Base-by-base conservation (phyloP, 2,797 vertebrate species). In the Nothura maculosa region DNA sequence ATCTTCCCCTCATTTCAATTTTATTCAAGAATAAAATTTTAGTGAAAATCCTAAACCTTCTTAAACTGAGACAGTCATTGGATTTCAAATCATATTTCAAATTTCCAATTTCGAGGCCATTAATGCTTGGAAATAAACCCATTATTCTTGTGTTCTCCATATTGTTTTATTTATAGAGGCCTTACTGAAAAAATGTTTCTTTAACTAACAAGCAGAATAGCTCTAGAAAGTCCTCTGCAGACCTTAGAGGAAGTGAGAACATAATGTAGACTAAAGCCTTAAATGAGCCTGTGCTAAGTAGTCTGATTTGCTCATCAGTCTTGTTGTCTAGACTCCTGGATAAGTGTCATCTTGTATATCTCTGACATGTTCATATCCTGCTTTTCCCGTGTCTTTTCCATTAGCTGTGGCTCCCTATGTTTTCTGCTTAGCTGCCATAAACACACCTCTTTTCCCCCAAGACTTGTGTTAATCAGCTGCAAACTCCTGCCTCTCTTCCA, bases 201-300 rank as follows among this genome's bases (percentile, higher is more conserved):
- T 22, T n/a, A 7, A 19, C 3, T 83, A 24, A 6, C 14, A 28
- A 36, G 30, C 4, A 27, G 36, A 43, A 34, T 14, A 48, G 28
- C 28, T 20, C 28, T 66, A 19, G 50, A 69, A 84, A 62, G 1
- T 1, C 14, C 45, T 34, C 19, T 28, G 19, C 22, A 30, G 61
- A 32, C 64, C 73, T 24, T 47, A 13, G 19, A 77, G 16, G 28
- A 72, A 20, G 40, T 24, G 12, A 77, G 28, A 74, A 8, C 4
- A 45, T 34, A 48, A 25, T 3, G 4, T 2, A 68, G 42, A 20
- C 4, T 20, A 24, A 22, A 36, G 30, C 14, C 16, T 5, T 28
- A 4, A 9, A 10, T 7, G 38, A 19, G 4, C 1, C 7, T 47
- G 4, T 60, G 2, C 6, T 24, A 45, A 57, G 25, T 12, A 6